These are phyloP conservation scores for Alectura lathami DNA, from an alignment of 2,113 vertebrate genomes.

Conservation along the genomic window DNA sequence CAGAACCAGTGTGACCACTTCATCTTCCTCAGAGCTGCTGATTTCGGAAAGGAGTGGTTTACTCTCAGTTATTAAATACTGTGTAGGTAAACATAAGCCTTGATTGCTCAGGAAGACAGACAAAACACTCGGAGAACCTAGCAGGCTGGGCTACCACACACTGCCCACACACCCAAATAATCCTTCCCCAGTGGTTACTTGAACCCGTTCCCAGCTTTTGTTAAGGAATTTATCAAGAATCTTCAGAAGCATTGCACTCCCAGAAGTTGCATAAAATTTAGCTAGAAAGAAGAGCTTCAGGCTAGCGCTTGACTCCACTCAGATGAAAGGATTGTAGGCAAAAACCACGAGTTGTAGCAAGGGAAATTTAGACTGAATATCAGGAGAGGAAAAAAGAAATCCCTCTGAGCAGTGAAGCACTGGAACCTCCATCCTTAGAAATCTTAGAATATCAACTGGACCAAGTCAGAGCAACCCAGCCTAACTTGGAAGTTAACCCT, in stretches of 20 bases:
- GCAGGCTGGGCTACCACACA: background rate
- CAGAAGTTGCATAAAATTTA: background rate
- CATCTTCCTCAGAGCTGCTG: too few species aligned
- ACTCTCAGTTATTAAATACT: background rate
- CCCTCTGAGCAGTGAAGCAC: background rate
- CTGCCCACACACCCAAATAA: rapidly evolving
- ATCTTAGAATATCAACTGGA: background rate
- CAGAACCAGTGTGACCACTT: rapidly evolving
- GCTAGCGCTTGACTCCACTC: too few species aligned
- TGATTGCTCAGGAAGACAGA: background rate
- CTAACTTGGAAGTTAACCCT: too few species aligned
- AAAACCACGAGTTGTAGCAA: background rate
- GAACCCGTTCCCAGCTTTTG: background rate
- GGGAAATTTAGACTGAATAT: too few species aligned
- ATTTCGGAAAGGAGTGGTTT: background rate
- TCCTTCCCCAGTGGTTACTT: background rate
- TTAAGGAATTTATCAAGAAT: background rate
- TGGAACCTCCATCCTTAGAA: background rate
- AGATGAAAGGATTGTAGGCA: background rate
- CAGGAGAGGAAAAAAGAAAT: too few species aligned
- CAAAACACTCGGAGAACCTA: background rate
- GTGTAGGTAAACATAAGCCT: background rate
- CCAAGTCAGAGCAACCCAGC: background rate
- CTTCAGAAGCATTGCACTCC: background rate
- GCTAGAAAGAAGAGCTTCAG: background rate